Percentiles rank a stretch among this genome's conserved stretches.
Evolutionary conservation across 1,140 invertebrate species (phyloP).

Genomic region (Pogonomyrmex californicus): DNA sequence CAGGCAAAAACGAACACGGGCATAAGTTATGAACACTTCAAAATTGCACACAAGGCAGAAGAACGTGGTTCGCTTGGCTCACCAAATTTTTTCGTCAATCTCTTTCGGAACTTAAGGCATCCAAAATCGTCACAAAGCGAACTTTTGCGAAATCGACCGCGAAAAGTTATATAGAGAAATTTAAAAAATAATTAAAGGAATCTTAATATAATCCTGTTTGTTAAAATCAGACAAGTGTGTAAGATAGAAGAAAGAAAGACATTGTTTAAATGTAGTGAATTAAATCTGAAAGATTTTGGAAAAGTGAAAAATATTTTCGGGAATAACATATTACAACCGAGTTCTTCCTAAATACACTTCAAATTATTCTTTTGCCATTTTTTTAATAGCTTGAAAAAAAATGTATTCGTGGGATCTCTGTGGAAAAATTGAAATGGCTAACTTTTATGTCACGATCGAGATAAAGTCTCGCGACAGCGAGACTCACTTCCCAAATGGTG

Average conservation of each 20-base stretch:
- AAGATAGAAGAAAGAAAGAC: neutral
- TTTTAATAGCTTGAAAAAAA: neutral
- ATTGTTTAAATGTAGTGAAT: neutral
- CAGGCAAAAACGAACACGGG: slow-evolving; percentile 80
- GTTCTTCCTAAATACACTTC: neutral
- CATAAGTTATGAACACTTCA: slow-evolving; percentile 81
- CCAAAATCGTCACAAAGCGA: neutral
- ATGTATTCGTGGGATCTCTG: slow-evolving; percentile 9
- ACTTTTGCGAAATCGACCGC: neutral
- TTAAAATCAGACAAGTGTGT: neutral
- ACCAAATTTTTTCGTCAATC: slow-evolving; percentile 64
- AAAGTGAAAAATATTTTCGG: slow-evolving; percentile 4
- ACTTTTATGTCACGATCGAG: slow-evolving; percentile 28
- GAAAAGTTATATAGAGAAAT: slow-evolving; percentile 24
- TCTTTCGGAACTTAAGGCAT: neutral
- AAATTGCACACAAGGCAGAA: slow-evolving; percentile 75
- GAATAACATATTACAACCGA: neutral
- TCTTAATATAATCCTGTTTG: neutral
- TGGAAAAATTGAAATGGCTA: slow-evolving; percentile 28
- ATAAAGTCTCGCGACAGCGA: slow-evolving; percentile 20
- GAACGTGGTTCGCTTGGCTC: slow-evolving; percentile 50
- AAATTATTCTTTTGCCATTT: slow-evolving; percentile 2
- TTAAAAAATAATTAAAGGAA: slow-evolving; percentile 4
- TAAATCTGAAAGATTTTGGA: slow-evolving; percentile 11
- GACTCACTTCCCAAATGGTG: neutral